Percentiles rank a stretch among this genome's conserved stretches.
Conservation (phyloP, 2,888 invertebrate genomes). For the Cephus sareptanus region DNA sequence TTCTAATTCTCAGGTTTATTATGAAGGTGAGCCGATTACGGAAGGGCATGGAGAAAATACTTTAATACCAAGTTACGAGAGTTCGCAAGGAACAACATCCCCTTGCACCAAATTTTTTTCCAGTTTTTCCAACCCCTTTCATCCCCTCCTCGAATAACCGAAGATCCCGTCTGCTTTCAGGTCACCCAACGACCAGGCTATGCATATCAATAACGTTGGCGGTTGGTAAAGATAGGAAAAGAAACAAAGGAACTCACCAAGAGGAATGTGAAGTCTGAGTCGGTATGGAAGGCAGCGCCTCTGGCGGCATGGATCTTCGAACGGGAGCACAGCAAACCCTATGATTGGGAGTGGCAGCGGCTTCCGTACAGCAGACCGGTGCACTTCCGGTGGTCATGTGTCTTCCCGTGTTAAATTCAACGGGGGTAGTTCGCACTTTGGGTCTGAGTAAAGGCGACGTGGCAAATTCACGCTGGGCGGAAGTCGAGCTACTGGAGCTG, state of each 20-base stretch:
- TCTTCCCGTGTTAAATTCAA: constrained; percentile 50
- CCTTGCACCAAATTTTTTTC: no score
- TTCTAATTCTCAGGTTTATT: constrained; percentile 43
- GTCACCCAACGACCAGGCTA: no score
- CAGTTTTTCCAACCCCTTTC: no score
- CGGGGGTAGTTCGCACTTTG: constrained; percentile 61
- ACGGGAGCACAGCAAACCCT: constrained; percentile 72
- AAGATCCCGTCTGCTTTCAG: no score
- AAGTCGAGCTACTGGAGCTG: constrained; percentile 68
- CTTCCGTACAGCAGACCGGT: constrained; percentile 65
- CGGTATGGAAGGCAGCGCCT: constrained; percentile 61
- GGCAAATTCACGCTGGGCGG: constrained; percentile 63
- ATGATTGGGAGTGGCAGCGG: constrained; percentile 68
- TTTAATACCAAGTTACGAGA: constrained; percentile 31
- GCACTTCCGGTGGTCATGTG: constrained; percentile 53
- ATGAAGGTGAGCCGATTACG: constrained; percentile 31
- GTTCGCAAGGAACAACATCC: neutral
- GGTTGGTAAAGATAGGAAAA: constrained; percentile 1
- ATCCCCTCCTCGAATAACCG: no score
- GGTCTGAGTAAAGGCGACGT: constrained; percentile 64
- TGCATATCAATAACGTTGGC: neutral
- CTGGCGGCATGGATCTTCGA: constrained; percentile 71
- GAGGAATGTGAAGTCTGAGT: constrained; percentile 53
- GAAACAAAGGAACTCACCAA: constrained; percentile 51
- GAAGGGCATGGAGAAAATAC: constrained; percentile 18